phyloP scores from a whole-genome alignment of 1,140 invertebrate species.

The Anastrepha ludens region DNA sequence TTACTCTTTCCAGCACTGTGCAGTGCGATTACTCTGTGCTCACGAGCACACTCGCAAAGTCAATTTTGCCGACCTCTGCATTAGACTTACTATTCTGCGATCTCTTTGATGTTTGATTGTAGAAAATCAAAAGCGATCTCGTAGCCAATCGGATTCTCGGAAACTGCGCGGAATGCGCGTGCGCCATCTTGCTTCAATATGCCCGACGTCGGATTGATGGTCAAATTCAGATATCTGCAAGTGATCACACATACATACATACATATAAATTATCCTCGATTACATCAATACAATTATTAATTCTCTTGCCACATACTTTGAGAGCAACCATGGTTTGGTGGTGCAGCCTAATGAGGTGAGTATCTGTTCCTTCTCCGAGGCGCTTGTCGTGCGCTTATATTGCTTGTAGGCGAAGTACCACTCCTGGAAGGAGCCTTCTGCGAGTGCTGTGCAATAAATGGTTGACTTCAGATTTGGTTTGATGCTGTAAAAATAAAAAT shows the following conservation, averaged over 20 bases:
- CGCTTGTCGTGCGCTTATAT: conserved; percentile 76
- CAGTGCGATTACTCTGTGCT: no score
- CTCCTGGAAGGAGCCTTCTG: conserved; percentile 75
- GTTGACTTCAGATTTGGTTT: conserved; percentile 74
- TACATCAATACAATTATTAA: neutral
- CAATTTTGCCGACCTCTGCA: neutral
- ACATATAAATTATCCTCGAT: neutral
- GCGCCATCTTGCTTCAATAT: conserved; percentile 77
- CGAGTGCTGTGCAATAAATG: conserved; percentile 78
- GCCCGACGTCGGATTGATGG: conserved; percentile 73
- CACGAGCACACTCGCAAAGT: no score
- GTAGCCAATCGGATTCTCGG: conserved; percentile 74
- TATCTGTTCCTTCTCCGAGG: conserved; percentile 79
- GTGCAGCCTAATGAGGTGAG: conserved; percentile 78
- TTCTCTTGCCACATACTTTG: conserved; percentile 72
- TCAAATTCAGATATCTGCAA: conserved; percentile 75
- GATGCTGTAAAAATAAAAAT: conserved; percentile 68
- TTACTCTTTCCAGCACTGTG: no score
- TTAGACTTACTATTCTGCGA: conserved; percentile 75
- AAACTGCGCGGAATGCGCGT: conserved; percentile 74
- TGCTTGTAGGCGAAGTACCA: conserved; percentile 77
- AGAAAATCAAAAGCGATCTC: conserved; percentile 77
- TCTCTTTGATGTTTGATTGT: conserved; percentile 73
- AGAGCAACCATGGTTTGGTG: conserved; percentile 71
- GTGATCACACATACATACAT: neutral